Evolutionary conservation across 2,113 vertebrate genomes (phyloP).

Genomic region (Saguinus imperator): DNA sequence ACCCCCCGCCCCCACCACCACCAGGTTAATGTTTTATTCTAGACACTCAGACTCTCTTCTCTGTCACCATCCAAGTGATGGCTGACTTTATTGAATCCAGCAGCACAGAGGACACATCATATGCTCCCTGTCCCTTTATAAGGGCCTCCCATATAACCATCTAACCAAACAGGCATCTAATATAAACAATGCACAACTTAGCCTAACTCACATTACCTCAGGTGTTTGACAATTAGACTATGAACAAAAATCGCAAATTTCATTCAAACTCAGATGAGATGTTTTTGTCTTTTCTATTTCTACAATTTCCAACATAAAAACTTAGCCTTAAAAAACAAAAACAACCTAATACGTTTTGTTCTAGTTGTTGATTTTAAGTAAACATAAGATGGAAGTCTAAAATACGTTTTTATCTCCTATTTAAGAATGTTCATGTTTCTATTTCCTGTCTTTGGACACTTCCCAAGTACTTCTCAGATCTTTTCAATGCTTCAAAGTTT

Average conservation of each 20-base stretch:
- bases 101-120: not conserved
- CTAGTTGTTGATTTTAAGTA: not conserved
- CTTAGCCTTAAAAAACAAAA: slow-evolving; percentile 3
- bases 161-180: not conserved
- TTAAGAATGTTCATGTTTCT: not conserved
- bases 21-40: not conserved
- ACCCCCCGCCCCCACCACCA: fast-evolving
- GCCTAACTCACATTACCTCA: not conserved
- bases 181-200: not conserved
- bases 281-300: not conserved
- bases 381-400: not conserved
- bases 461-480: slow-evolving; percentile 13
- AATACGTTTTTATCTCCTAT: not conserved
- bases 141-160: not conserved
- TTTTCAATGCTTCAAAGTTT: not conserved
- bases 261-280: not conserved
- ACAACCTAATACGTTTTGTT: not conserved
- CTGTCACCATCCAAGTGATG: not conserved
- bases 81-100: not conserved
- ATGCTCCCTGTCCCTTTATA: not conserved
- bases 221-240: not conserved
- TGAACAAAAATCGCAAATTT: not conserved
- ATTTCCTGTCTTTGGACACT: not conserved
- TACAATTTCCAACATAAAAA: slow-evolving; percentile 5
- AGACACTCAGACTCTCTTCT: not conserved